Evolutionary conservation across 2,113 vertebrate genomes (phyloP).

Genomic region (Cottus gobio): DNA sequence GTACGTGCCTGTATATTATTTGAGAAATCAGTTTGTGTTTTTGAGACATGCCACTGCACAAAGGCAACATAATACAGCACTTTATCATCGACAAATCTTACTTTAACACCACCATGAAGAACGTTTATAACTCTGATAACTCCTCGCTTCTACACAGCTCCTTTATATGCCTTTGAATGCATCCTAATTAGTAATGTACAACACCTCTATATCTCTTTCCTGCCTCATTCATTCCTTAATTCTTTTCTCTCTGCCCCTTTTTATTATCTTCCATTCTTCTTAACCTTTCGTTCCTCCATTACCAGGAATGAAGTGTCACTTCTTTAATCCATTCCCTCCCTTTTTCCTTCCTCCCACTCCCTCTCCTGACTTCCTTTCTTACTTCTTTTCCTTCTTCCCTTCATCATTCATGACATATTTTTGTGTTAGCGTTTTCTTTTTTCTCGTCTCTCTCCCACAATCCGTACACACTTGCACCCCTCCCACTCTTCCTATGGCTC

Average conservation of each 20-base stretch:
- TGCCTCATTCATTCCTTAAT: neutral
- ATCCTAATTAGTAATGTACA: neutral
- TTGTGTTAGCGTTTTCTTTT: neutral
- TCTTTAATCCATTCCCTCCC: neutral
- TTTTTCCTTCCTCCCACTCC: neutral
- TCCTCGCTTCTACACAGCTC: neutral
- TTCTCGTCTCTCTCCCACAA: neutral
- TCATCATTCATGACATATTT: neutral
- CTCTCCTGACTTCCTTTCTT: neutral
- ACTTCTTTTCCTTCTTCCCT: neutral
- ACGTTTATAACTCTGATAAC: neutral
- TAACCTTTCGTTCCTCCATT: neutral
- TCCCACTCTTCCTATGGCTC: neutral
- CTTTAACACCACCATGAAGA: neutral
- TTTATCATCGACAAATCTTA: neutral
- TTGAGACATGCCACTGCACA: neutral
- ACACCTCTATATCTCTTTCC: neutral
- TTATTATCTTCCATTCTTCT: neutral
- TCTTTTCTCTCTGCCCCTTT: neutral
- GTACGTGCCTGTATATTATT: neutral
- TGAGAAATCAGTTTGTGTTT: neutral
- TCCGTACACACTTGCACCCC: neutral
- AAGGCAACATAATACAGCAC: neutral
- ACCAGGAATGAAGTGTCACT: neutral
- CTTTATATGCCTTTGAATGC: neutral